Conservation (phyloP, 1,140 invertebrate genomes). For the Philaenus spumarius region DNA sequence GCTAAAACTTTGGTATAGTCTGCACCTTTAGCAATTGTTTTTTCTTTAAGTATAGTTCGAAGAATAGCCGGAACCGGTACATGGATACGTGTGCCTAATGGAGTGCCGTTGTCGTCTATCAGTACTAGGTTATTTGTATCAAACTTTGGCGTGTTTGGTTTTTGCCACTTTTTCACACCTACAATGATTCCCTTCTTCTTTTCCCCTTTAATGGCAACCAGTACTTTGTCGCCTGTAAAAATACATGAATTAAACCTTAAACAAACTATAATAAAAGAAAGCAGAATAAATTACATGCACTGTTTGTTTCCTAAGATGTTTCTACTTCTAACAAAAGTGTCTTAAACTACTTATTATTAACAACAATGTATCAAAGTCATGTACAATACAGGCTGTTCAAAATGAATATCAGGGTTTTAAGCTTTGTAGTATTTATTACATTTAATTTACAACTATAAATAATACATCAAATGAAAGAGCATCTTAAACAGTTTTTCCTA, state of each 20-base stretch:
- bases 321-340: too few species aligned
- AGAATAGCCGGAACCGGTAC: conserved; percentile 91
- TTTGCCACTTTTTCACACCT: conserved; percentile 80
- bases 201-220: conserved; percentile 94
- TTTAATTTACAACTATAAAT: too few species aligned
- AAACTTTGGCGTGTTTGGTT: conserved; percentile 78
- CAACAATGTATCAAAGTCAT: too few species aligned
- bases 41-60: conserved; percentile 77
- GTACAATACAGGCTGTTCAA: too few species aligned
- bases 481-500: too few species aligned
- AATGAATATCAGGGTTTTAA: too few species aligned
- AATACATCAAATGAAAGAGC: too few species aligned
- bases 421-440: too few species aligned
- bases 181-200: conserved; percentile 95
- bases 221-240: conserved; percentile 71
- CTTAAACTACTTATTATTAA: too few species aligned
- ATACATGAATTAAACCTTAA: conserved; percentile 15
- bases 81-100: conserved; percentile 88
- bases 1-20: conserved; percentile 94
- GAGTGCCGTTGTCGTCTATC: conserved; percentile 89
- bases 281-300: conserved; percentile 9
- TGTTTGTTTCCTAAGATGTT: too few species aligned
- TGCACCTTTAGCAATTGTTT: conserved; percentile 72
- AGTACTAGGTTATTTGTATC: conserved; percentile 97
- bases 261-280: not conserved